phyloP scores from a whole-genome alignment of 2,888 invertebrate species.

The Oeneis ivallda region DNA sequence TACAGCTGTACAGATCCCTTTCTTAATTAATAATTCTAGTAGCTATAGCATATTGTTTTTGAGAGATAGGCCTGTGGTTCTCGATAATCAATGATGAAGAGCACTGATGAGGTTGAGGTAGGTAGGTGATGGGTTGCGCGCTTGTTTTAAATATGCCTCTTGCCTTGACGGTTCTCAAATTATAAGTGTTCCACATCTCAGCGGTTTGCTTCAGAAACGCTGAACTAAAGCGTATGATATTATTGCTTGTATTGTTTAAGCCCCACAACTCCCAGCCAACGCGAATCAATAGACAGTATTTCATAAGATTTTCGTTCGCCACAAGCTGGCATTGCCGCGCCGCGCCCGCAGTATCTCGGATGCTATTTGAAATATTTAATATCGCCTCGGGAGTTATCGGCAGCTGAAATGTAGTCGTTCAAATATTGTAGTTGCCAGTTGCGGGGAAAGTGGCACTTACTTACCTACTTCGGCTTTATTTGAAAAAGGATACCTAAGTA shows the following conservation, averaged over 20 bases:
- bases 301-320: conserved; percentile 29
- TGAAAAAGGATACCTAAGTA: neutral
- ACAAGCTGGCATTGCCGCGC: conserved; percentile 22
- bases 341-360: conserved; percentile 17
- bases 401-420: conserved; percentile 21
- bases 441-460: neutral
- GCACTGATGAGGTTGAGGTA: too few relatives aligned
- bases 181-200: too few relatives aligned
- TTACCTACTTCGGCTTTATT: neutral
- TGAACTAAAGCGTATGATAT: neutral
- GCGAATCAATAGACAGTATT: conserved; percentile 30
- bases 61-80: too few relatives aligned
- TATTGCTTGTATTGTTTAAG: neutral
- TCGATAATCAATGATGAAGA: too few relatives aligned
- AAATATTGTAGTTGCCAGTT: conserved; percentile 17
- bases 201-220: too few relatives aligned
- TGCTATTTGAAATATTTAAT: conserved; percentile 35
- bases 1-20: too few relatives aligned
- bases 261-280: conserved; percentile 1
- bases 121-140: too few relatives aligned
- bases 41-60: too few relatives aligned
- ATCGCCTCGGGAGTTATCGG: conserved; percentile 25
- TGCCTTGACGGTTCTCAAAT: too few relatives aligned
- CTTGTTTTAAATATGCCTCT: too few relatives aligned
- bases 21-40: too few relatives aligned